These are phyloP conservation scores for Hyles lineata DNA, from an alignment of 2,888 invertebrate genomes.

Conservation along the genomic window DNA sequence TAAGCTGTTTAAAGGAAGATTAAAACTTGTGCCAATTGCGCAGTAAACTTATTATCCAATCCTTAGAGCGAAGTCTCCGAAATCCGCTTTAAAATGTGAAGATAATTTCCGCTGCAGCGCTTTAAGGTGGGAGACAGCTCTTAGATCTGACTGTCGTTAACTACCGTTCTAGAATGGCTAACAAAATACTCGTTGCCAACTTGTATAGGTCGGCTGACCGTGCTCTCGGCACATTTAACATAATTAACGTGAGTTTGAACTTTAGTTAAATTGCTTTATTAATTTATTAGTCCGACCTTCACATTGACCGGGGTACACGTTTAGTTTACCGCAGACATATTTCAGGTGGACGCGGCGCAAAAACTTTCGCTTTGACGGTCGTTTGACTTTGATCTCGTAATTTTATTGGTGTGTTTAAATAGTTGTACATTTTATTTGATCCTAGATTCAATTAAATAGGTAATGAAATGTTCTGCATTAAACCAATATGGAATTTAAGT, in stretches of 20 bases:
- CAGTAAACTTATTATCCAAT: slow-evolving; percentile 4
- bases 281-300: slow-evolving; percentile 39
- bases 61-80: background rate
- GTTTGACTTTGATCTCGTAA: background rate
- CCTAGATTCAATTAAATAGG: too few species aligned
- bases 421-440: too few species aligned
- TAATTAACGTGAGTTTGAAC: slow-evolving; percentile 44
- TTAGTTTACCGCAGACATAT: slow-evolving; percentile 25
- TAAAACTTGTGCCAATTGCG: slow-evolving; percentile 5
- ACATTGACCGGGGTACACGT: slow-evolving; percentile 20
- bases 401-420: too few species aligned
- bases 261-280: slow-evolving; percentile 46
- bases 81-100: slow-evolving; percentile 20
- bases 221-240: slow-evolving; percentile 41
- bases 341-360: background rate
- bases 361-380: background rate
- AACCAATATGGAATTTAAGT: too few species aligned
- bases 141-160: slow-evolving; percentile 38
- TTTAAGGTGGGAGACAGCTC: slow-evolving; percentile 37
- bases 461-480: too few species aligned
- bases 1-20: background rate
- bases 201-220: slow-evolving; percentile 38
- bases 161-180: slow-evolving; percentile 37
- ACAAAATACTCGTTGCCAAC: slow-evolving; percentile 38
- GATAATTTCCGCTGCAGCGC: slow-evolving; percentile 32